These are phyloP conservation scores for Aramus guarauna DNA, from an alignment of 2,113 vertebrate genomes.

Conservation along the genomic window DNA sequence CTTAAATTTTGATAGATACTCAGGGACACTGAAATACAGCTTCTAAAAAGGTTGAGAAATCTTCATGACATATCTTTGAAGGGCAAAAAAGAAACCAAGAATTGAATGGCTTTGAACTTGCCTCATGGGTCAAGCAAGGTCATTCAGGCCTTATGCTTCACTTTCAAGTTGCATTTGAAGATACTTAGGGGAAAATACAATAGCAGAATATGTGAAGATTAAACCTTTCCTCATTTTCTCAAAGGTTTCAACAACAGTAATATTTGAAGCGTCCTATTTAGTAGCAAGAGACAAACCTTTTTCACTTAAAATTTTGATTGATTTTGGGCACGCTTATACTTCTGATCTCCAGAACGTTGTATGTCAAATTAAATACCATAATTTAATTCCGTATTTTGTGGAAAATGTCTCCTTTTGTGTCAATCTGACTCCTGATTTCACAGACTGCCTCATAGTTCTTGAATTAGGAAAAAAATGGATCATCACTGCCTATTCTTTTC, in stretches of 20 bases:
- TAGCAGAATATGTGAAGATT: background rate
- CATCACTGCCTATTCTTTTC: background rate
- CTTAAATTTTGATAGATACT: background rate
- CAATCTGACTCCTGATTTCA: background rate
- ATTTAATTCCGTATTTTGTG: background rate
- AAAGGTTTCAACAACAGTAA: background rate
- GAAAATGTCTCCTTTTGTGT: background rate
- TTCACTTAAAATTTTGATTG: background rate
- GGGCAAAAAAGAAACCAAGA: background rate
- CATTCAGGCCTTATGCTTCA: background rate
- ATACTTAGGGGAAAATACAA: background rate
- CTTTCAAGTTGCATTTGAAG: background rate
- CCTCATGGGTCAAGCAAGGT: background rate
- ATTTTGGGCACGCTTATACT: background rate
- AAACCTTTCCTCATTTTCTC: background rate
- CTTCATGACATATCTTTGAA: background rate
- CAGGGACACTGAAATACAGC: background rate
- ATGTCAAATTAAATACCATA: background rate
- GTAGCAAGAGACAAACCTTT: background rate
- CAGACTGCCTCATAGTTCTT: background rate
- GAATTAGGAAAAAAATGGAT: background rate
- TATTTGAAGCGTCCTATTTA: background rate
- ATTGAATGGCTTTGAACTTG: background rate
- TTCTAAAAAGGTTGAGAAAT: background rate
- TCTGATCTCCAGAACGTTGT: background rate